These are phyloP conservation scores for Vidua macroura DNA, from an alignment of 2,113 vertebrate genomes.

Conservation along the genomic window DNA sequence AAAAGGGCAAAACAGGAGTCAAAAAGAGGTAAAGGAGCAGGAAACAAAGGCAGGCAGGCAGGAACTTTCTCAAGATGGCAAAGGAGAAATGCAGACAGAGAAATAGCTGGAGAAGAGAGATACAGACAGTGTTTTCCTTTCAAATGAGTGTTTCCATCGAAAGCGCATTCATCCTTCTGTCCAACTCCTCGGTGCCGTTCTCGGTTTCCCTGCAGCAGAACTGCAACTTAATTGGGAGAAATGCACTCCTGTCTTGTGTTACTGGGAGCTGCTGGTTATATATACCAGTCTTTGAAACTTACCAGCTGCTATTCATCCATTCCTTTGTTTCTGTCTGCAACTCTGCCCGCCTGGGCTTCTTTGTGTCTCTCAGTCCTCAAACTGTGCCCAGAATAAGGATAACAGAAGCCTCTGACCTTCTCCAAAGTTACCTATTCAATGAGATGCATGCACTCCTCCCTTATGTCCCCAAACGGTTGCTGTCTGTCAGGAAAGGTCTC, in stretches of 20 bases:
- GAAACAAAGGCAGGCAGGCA: not conserved
- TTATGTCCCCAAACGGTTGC: not conserved
- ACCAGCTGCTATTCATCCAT: not conserved
- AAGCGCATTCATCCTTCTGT: not conserved
- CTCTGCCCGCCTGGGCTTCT: not conserved
- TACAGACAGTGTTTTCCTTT: not conserved
- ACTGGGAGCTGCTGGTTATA: not conserved
- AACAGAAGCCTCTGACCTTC: not conserved
- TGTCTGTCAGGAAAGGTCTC: not conserved
- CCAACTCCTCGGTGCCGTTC: not conserved
- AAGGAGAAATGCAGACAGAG: not conserved
- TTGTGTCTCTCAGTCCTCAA: not conserved
- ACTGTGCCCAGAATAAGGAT: not conserved
- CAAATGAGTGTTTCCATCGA: not conserved
- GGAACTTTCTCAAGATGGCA: not conserved
- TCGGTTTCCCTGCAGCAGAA: not conserved
- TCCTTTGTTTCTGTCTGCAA: constrained; percentile 29
- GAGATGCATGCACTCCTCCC: not conserved
- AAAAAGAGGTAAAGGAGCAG: not conserved
- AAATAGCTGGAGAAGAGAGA: not conserved
- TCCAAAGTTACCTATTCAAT: not conserved
- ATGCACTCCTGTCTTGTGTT: not conserved
- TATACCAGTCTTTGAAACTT: not conserved
- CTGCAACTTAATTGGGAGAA: not conserved
- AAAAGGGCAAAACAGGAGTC: not conserved